phyloP scores from a whole-genome alignment of 2,888 invertebrate genomes.

The Bombylius discolor region DNA sequence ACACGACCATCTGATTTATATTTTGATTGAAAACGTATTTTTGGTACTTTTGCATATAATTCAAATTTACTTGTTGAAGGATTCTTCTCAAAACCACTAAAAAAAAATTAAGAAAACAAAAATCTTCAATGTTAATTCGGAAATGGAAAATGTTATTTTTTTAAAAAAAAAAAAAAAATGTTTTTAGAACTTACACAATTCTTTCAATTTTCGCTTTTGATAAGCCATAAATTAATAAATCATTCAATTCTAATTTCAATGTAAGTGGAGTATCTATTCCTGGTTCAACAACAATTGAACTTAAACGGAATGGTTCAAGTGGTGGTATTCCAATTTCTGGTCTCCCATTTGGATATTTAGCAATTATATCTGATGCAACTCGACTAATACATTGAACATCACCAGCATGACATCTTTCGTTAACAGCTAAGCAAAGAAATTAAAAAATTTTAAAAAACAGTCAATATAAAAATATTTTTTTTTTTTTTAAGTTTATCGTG shows the following conservation, averaged over 20 bases:
- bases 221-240: constrained; percentile 29
- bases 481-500: too few relatives aligned
- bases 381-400: constrained; percentile 28
- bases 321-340: constrained; percentile 27
- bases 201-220: constrained; percentile 27
- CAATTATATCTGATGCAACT: constrained; percentile 23
- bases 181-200: constrained; percentile 26
- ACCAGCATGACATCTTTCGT: constrained; percentile 26
- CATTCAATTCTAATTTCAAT: constrained; percentile 28
- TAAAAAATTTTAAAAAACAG: too few relatives aligned
- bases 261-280: constrained; percentile 21
- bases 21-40: constrained; percentile 3
- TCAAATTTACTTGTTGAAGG: constrained; percentile 7
- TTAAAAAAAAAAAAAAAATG: too few relatives aligned
- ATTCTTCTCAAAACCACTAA: constrained; percentile 10
- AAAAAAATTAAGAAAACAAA: background rate
- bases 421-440: constrained; percentile 15
- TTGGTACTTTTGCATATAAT: background rate
- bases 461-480: too few relatives aligned
- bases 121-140: background rate
- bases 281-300: background rate
- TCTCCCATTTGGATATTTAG: constrained; percentile 26
- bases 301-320: constrained; percentile 26
- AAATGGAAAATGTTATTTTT: background rate
- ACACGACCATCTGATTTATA: constrained; percentile 23